Evolutionary conservation across 2,797 vertebrate species (phyloP).

Genomic region (Enteromius unitaeniatus): DNA sequence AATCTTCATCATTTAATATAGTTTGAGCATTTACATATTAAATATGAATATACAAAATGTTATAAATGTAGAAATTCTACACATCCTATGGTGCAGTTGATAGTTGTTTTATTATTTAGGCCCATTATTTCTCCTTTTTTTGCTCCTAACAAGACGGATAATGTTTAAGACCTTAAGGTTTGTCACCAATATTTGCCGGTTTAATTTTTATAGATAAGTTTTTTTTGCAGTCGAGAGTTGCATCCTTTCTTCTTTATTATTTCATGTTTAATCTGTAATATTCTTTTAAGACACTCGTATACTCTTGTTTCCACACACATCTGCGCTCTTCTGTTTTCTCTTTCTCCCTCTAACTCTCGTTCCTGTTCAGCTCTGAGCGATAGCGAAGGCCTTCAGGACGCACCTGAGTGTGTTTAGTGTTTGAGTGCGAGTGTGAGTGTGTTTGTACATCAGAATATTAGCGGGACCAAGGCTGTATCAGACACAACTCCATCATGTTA

Average conservation of each 20-base stretch:
- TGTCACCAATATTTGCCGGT: background rate
- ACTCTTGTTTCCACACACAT: background rate
- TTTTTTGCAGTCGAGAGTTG: background rate
- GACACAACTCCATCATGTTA: constrained; percentile 33
- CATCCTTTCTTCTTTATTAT: background rate
- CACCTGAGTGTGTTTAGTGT: constrained; percentile 26
- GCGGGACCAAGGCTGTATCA: constrained; percentile 13
- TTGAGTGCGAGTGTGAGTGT: constrained; percentile 4
- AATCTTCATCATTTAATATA: too few species aligned
- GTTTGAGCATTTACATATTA: background rate
- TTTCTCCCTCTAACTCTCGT: background rate
- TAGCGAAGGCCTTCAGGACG: constrained; percentile 6
- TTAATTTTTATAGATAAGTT: background rate
- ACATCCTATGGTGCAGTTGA: too few species aligned
- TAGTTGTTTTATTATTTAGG: background rate
- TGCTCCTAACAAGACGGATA: background rate
- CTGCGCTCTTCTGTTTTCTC: background rate
- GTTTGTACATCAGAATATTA: background rate
- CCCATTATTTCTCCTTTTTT: background rate
- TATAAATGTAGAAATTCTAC: background rate
- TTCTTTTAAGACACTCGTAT: background rate
- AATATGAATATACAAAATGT: background rate
- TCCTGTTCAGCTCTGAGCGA: constrained; percentile 16
- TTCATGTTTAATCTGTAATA: background rate
- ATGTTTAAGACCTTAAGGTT: background rate